phyloP scores from a whole-genome alignment of 2,113 vertebrate genomes.

The Apodemus speciosus region DNA sequence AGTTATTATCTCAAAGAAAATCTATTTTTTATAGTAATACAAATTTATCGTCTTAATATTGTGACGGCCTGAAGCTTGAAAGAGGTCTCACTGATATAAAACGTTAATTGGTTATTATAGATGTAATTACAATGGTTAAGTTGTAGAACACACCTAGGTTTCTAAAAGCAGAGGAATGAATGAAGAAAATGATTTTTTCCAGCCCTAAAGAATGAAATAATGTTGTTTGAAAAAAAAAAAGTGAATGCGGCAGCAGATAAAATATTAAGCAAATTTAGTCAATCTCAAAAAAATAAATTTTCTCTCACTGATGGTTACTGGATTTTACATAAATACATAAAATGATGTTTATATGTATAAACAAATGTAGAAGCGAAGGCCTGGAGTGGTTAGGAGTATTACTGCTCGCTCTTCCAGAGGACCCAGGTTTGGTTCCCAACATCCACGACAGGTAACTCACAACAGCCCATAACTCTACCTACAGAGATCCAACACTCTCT shows the following conservation, averaged over 20 bases:
- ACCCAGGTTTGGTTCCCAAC: background rate
- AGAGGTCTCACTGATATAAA: background rate
- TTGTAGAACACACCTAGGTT: background rate
- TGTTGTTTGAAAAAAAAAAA: background rate
- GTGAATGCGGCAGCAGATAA: background rate
- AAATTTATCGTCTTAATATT: background rate
- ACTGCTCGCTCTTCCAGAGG: background rate
- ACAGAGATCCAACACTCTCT: background rate
- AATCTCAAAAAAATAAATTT: background rate
- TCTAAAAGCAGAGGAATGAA: background rate
- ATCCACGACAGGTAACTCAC: background rate
- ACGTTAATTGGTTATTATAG: background rate
- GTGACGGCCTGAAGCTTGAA: background rate
- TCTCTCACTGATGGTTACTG: background rate
- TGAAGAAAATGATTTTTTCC: background rate
- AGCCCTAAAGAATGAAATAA: background rate
- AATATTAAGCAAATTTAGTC: background rate
- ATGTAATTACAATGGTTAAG: too few relatives aligned
- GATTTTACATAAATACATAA: background rate
- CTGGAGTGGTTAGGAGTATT: background rate
- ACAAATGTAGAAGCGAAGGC: too few relatives aligned
- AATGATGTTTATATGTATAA: background rate
- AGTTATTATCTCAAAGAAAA: background rate
- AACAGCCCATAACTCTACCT: background rate
- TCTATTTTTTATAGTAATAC: background rate